Base-by-base conservation (phyloP, 2,888 invertebrate species). In the Cryptophagus acutangulus region DNA sequence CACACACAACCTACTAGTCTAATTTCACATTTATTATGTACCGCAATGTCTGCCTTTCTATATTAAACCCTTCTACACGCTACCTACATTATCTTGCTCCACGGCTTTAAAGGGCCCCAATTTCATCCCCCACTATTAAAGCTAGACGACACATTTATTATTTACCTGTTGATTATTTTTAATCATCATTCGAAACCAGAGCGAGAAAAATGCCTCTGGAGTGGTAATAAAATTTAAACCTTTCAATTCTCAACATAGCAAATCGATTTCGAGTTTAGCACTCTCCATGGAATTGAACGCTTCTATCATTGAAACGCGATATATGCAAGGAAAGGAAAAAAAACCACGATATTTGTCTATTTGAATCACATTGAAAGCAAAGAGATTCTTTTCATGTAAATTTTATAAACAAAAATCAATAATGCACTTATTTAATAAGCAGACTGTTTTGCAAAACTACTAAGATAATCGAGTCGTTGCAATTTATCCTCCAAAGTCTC, bases 401-500 rank as follows among this genome's bases (percentile, higher is more conserved):
- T 12, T 12, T 12, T 12, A 26, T 3, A 4, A 26, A 6, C n/a
- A 26, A 4, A 26, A 26, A 26, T 20, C 20, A 6, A 26, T n/a
- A 26, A 26, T 4, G n/a, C 3, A 12, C 12, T 26, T 26, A 26
- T 26, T 26, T 26, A 8, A 26, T n/a, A n/a, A 24, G 6, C 6
- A n/a, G 24, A 33, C 15, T 33, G 17, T 9, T 33, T 33, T 15
- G 33, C 10, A 5, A 54, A 49, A 31, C 41, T 49, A 40, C 45
- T 38, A 26, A 3, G 26, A 26, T 57, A 58, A 39, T 56, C 46
- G 25, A 65, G 59, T 30, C 65, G 54, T 17, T 52, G 38, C 28
- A 65, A 51, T 45, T 62, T 59, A 35, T 65, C 62, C 37, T 60
- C 49, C 24, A 65, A 34, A 29, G 38, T 33, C 2, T 46, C 45